A percentile compares a stretch with the other conserved stretches of the same genome.
Conservation (phyloP, 2,797 vertebrate genomes). For the Microctenopoma stevenorrisi region DNA sequence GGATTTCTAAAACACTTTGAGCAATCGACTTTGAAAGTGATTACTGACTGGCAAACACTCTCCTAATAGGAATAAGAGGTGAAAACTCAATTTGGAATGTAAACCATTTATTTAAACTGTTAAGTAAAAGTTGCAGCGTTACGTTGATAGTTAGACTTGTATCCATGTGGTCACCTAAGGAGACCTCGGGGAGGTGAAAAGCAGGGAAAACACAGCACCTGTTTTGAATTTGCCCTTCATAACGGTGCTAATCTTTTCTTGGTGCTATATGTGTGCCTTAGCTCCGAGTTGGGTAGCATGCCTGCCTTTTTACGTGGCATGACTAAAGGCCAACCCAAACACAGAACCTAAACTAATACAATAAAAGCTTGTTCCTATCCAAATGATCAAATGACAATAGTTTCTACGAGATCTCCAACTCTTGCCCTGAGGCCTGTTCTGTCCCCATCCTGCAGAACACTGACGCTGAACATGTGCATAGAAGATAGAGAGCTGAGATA, state of each 20-base stretch:
- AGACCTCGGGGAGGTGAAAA: constrained; percentile 45
- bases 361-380: constrained; percentile 61
- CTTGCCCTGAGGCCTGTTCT: constrained; percentile 70
- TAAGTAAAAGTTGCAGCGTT: constrained; percentile 42
- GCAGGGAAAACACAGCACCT: constrained; percentile 58
- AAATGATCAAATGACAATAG: constrained; percentile 69
- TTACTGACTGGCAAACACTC: constrained; percentile 61
- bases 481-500: constrained; percentile 33
- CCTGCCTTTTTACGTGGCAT: constrained; percentile 49
- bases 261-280: constrained; percentile 52
- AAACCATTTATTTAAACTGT: constrained; percentile 53
- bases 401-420: constrained; percentile 68
- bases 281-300: constrained; percentile 40
- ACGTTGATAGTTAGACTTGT: constrained; percentile 46
- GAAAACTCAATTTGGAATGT: constrained; percentile 52
- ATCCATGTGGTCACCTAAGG: constrained; percentile 45
- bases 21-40: constrained; percentile 57
- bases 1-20: constrained; percentile 45
- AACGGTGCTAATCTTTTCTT: constrained; percentile 57
- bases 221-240: constrained; percentile 65
- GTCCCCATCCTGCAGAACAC: constrained; percentile 61
- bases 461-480: constrained; percentile 25
- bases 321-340: constrained; percentile 50
- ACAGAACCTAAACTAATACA: constrained; percentile 42
- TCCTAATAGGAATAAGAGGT: constrained; percentile 58